These are phyloP conservation scores for Drosophila flavopinicola DNA, from an alignment of 2,888 invertebrate species.

Conservation along the genomic window DNA sequence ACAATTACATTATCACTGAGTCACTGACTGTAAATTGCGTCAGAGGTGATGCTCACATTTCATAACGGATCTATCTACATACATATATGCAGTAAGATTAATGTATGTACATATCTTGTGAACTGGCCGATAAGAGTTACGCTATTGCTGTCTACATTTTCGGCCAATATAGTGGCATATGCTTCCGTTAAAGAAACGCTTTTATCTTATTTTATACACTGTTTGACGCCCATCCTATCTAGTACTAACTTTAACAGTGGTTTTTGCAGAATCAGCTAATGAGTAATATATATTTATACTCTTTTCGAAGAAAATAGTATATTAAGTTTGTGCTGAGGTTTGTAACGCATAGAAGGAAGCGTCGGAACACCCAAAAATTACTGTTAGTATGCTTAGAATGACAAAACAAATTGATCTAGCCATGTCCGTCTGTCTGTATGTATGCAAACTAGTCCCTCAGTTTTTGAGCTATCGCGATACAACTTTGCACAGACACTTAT, in stretches of 20 bases:
- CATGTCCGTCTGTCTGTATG: too few relatives aligned
- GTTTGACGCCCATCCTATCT: neutral
- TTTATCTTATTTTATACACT: constrained; percentile 11
- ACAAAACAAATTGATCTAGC: too few relatives aligned
- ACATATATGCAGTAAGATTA: constrained; percentile 13
- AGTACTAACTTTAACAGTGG: neutral
- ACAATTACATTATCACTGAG: neutral
- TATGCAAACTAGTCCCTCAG: too few relatives aligned
- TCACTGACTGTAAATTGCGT: neutral
- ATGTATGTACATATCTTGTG: constrained; percentile 9
- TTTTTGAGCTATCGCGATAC: too few relatives aligned
- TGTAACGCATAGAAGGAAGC: too few relatives aligned
- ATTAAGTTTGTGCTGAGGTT: too few relatives aligned
- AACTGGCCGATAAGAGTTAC: constrained; percentile 33
- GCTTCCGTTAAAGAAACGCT: constrained; percentile 34
- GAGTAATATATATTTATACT: neutral
- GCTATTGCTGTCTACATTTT: constrained; percentile 13
- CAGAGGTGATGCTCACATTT: neutral
- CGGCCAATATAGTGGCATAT: too few relatives aligned
- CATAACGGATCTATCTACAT: neutral
- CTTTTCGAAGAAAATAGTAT: too few relatives aligned
- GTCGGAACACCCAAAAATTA: too few relatives aligned
- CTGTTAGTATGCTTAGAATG: too few relatives aligned
- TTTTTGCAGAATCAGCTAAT: constrained; percentile 5
- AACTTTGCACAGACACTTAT: too few relatives aligned